Base-by-base conservation (phyloP, 2,797 vertebrate species). In the Tragopan temminckii region DNA sequence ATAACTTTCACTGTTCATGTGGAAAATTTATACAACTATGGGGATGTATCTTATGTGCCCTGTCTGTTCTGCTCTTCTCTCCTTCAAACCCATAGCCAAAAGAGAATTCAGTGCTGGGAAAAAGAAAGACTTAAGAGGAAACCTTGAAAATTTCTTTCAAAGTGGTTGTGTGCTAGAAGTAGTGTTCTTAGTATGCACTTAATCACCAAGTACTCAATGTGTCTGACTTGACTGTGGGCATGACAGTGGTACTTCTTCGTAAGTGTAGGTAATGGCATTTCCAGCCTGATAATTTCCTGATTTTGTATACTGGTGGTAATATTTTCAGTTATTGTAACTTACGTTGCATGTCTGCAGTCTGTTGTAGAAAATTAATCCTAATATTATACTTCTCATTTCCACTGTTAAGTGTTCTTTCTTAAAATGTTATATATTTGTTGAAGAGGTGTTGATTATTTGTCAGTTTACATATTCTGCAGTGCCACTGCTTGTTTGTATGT, bases 21-120 rank as follows among this genome's bases (percentile, higher is more conserved):
- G 10, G 4, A 36, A 20, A 58, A 31, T 74, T 77, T 77, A 5
- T 5, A 35, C 38, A 58, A 29, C 7, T 58, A 64, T 11, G 4
- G 62, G 15, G 53, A 59, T 6, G 14, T 27, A 11, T 11, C 9
- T 1, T 36, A 4, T 3, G 9, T 16, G 25, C 19, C 8, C 10
- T 89, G 46, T 13, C 31, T 43, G 69, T 71, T 45, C 57, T 67
- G 42, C n/a, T 13, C 38, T 46, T 74, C 62, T 80, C 21, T 24
- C 11, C 8, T 61, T 66, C 2, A 0, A 50, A 11, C 4, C 11
- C 4, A 0, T 13, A 31, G 42, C 52, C 42, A 9, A 18, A 52
- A 31, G 25, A 81, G 14, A 33, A 24, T 45, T 80, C 11, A 7
- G 9, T 5, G 3, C 53, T 45, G 33, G 43, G 38, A 31, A 58